Conservation (phyloP, 2,888 invertebrate genomes). For the Euplexia lucipara region DNA sequence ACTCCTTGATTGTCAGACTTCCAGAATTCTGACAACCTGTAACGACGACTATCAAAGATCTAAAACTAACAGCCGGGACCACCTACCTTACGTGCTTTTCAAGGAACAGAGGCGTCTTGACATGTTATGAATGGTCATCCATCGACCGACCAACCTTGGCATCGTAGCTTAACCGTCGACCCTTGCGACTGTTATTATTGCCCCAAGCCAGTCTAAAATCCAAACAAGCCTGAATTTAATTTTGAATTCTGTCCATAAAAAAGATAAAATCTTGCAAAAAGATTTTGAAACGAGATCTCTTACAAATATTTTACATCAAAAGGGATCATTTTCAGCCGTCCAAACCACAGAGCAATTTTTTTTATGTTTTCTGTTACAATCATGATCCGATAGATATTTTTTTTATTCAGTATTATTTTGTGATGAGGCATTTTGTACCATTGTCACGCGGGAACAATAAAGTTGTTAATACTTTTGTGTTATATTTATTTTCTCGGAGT, state of each 20-base stretch:
- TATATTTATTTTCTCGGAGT: neutral
- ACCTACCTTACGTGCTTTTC: no score
- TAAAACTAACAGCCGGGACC: no score
- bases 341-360: neutral
- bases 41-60: no score
- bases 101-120: no score
- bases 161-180: no score
- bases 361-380: conserved; percentile 9
- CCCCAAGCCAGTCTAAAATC: no score
- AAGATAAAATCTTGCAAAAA: conserved; percentile 16
- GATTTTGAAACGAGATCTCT: conserved; percentile 14
- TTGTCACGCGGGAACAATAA: neutral
- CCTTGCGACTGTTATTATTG: no score
- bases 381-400: neutral
- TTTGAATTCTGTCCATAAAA: conserved; percentile 2
- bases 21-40: no score
- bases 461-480: neutral
- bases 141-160: no score
- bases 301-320: conserved; percentile 26
- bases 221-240: conserved; percentile 14
- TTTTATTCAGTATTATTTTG: neutral
- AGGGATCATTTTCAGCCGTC: conserved; percentile 19
- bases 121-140: no score
- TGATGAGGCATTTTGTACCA: neutral
- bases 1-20: no score